Conservation (phyloP, 92 coral and sea anemone genomes). For the Epizoanthus scotinus region DNA sequence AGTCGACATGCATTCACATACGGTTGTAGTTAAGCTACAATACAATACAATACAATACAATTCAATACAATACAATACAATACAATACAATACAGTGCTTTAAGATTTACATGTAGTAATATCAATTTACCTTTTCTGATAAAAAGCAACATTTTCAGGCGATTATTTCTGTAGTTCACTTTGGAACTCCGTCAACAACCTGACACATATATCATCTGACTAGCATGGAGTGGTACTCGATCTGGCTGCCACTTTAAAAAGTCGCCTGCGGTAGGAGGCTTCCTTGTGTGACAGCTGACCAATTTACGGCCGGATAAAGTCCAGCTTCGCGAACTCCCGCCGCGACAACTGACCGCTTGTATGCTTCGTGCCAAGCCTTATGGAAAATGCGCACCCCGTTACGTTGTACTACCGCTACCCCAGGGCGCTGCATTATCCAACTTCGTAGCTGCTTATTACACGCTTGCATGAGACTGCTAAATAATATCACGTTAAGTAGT, state of each 20-base stretch:
- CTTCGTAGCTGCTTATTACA: constrained; percentile 40
- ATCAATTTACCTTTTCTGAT: not conserved
- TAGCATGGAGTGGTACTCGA: not conserved
- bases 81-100: no score
- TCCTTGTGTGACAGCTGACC: not conserved
- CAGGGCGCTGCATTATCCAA: no score
- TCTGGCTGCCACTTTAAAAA: not conserved
- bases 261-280: not conserved
- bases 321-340: not conserved
- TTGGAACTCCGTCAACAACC: not conserved
- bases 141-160: not conserved
- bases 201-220: not conserved
- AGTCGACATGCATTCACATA: no score
- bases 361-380: not conserved
- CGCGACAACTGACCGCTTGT: not conserved
- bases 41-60: no score
- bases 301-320: not conserved
- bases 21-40: no score
- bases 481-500: constrained; percentile 47
- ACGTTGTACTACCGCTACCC: not conserved
- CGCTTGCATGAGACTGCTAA: constrained; percentile 51
- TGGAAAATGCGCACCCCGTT: not conserved
- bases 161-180: not conserved
- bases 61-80: no score
- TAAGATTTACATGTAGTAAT: no score